These are phyloP conservation scores for Bellardia bayeri DNA, from an alignment of 2,888 invertebrate species.

Conservation along the genomic window DNA sequence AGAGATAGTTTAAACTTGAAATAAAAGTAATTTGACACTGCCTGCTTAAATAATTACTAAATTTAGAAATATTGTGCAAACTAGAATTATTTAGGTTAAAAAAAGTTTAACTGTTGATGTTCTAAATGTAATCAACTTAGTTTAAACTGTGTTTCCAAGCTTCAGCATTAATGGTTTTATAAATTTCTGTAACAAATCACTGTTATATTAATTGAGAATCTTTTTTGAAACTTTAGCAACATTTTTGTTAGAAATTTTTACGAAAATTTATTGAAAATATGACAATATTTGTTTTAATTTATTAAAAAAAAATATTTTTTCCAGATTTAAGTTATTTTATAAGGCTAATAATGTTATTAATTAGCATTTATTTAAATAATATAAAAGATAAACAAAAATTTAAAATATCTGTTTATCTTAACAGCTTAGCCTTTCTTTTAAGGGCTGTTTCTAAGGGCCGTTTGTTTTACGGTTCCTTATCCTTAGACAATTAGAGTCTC, in stretches of 20 bases:
- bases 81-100: too few relatives aligned
- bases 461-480: conserved; percentile 49
- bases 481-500: conserved; percentile 83
- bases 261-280: too few relatives aligned
- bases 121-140: too few relatives aligned
- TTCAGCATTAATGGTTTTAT: too few relatives aligned
- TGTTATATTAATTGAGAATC: not conserved
- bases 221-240: not conserved
- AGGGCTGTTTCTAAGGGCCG: not conserved
- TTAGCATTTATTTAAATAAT: not conserved
- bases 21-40: too few relatives aligned
- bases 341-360: not conserved
- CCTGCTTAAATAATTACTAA: too few relatives aligned
- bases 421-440: not conserved
- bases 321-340: too few relatives aligned
- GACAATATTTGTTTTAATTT: not conserved
- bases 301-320: too few relatives aligned
- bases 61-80: too few relatives aligned
- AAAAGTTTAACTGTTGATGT: too few relatives aligned
- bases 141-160: too few relatives aligned
- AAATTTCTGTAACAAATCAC: not conserved
- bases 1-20: too few relatives aligned
- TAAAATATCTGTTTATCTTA: not conserved
- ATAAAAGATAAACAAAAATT: not conserved
- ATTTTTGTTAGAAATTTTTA: not conserved